Evolutionary conservation across 2,888 invertebrate species (phyloP).

Genomic region (Cephus pygmeus): DNA sequence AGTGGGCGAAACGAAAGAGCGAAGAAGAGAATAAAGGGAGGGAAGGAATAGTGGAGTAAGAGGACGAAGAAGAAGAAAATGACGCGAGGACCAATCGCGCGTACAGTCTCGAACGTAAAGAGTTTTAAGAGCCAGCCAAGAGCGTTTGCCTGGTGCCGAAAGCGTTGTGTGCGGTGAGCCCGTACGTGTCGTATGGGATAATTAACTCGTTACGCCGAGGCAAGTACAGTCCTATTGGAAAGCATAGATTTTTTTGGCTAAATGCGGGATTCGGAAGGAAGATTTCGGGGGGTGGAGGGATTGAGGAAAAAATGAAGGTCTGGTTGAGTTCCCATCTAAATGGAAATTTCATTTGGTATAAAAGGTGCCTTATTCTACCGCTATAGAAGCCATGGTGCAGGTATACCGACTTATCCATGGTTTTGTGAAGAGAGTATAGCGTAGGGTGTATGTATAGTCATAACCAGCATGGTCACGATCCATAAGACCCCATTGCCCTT

Average conservation of each 20-base stretch:
- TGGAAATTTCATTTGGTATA: background rate
- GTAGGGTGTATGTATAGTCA: background rate
- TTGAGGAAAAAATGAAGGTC: background rate
- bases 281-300: background rate
- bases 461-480: background rate
- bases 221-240: background rate
- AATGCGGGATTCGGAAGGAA: background rate
- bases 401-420: background rate
- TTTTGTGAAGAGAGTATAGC: background rate
- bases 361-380: background rate
- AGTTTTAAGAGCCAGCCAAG: background rate
- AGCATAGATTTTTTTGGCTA: background rate
- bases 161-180: background rate
- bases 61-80: background rate
- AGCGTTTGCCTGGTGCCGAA: background rate
- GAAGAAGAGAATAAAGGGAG: background rate
- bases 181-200: background rate
- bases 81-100: background rate
- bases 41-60: background rate
- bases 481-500: background rate
- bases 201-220: background rate
- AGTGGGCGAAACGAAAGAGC: conserved; percentile 3
- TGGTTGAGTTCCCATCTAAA: background rate
- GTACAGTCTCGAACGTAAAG: background rate
- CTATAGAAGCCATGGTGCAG: background rate